Conservation (phyloP, 1,140 invertebrate species). For the Hypsibius dujardini region DNA sequence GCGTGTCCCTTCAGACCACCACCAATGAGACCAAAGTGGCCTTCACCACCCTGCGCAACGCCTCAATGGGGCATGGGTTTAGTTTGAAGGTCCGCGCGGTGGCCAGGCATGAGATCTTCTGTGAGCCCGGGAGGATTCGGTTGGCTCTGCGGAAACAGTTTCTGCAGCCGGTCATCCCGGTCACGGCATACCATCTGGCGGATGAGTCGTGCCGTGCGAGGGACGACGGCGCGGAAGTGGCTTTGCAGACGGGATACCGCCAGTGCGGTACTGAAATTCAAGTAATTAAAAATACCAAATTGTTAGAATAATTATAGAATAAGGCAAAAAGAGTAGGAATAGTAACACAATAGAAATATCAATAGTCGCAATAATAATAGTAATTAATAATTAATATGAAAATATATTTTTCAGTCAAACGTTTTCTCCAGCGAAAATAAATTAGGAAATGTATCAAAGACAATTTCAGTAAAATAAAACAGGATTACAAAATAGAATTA, state of each 20-base stretch:
- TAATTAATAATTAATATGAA: too few relatives aligned
- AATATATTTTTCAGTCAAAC: too few relatives aligned
- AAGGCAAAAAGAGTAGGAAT: too few relatives aligned
- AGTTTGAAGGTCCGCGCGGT: background rate
- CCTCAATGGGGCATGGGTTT: background rate
- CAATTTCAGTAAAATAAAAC: too few relatives aligned
- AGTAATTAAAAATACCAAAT: background rate
- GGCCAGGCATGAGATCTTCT: background rate
- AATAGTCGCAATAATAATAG: too few relatives aligned
- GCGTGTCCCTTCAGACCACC: background rate
- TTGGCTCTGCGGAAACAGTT: background rate
- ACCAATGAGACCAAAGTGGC: background rate
- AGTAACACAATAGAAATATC: too few relatives aligned
- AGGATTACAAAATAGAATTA: too few relatives aligned
- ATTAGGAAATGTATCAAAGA: too few relatives aligned
- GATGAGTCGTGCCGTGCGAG: background rate
- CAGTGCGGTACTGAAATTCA: constrained; percentile 3
- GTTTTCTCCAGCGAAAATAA: too few relatives aligned
- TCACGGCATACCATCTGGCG: background rate
- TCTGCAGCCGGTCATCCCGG: background rate
- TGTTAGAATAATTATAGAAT: background rate
- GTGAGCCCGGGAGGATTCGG: background rate
- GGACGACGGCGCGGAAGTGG: background rate
- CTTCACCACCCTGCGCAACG: background rate
- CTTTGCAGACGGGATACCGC: background rate